Base-by-base conservation (phyloP, 2,797 vertebrate species). In the Kryptopterus vitreolus region DNA sequence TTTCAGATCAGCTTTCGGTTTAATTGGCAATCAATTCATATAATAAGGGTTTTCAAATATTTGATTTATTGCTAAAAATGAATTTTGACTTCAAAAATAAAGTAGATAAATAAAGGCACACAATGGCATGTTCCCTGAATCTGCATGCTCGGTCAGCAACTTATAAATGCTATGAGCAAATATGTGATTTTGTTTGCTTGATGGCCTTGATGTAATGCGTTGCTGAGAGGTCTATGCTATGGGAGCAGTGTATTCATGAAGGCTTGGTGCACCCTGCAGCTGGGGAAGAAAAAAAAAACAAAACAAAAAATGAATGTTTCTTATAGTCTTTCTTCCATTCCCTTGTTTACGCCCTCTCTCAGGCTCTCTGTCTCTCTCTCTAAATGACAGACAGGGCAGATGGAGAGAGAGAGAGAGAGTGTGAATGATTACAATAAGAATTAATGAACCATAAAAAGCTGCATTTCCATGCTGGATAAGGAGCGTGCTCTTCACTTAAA, bases 221-320 rank as follows among this genome's bases (percentile, higher is more conserved):
- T 69, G 43, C 66, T 43, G 15, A 16, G n/a, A 24, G 79, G 81
- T 83, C 59, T 85, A 62, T 73, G 52, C 35, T 69, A 68, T 35
- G 53, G 63, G 73, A 62, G 53, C 46, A 76, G 65, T 75, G 70
- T 84, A 73, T 81, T 81, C 83, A 79, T 81, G 77, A 81, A 81
- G 73, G 82, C 76, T 57, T 58, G 35, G 61, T 50, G 61, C 65
- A 81, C 38, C 22, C 69, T 81, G 68, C 33, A 78, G 31, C 46
- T 66, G 55, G n/a, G n/a, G n/a, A n/a, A n/a, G n/a, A n/a, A n/a
- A n/a, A n/a, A n/a, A n/a, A n/a, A n/a, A n/a, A n/a, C n/a, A n/a
- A 82, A 80, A 82, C 61, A 71, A 18, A 33, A 68, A 65, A 66
- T 13, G 22, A 38, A 35, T 38, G 2, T 66, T 13, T 38, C 62